Percentiles rank a stretch among this genome's conserved stretches.
phyloP scores from a whole-genome alignment of 2,888 invertebrate genomes.

The Cylindroiulus punctatus region DNA sequence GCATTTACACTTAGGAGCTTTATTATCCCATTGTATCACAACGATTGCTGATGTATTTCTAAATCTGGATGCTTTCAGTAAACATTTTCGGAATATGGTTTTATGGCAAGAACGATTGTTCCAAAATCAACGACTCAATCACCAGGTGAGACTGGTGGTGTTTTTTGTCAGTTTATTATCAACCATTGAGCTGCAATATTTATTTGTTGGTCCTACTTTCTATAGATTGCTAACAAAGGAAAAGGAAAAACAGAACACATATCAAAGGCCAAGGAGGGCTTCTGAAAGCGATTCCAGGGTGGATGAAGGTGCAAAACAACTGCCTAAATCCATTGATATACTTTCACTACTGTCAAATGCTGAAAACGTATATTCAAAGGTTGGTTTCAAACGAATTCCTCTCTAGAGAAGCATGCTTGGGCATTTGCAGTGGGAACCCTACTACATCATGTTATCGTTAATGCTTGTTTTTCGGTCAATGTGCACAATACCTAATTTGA shows the following conservation, averaged over 20 bases:
- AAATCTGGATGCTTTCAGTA: conserved; percentile 60
- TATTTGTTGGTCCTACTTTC: background rate
- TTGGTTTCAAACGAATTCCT: conserved; percentile 43
- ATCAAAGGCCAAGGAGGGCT: conserved; percentile 60
- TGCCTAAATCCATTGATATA: conserved; percentile 64
- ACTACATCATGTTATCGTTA: too few species aligned
- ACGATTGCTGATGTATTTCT: conserved; percentile 8
- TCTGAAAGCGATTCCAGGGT: conserved; percentile 62
- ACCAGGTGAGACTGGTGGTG: conserved; percentile 65
- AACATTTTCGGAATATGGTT: conserved; percentile 94
- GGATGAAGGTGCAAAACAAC: conserved; percentile 50
- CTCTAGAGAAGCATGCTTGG: background rate
- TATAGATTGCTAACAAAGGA: conserved; percentile 54
- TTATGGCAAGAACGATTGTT: conserved; percentile 90
- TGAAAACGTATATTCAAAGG: conserved; percentile 83
- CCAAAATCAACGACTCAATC: conserved; percentile 79
- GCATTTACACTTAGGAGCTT: background rate
- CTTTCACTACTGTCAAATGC: conserved; percentile 90
- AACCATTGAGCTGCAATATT: background rate
- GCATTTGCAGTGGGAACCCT: too few species aligned
- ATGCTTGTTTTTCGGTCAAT: too few species aligned
- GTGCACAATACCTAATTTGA: too few species aligned
- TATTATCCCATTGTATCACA: background rate
- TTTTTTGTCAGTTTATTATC: background rate
- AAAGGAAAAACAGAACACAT: conserved; percentile 50